These are phyloP conservation scores for Xenops minutus DNA, from an alignment of 2,797 vertebrate genomes.

Conservation along the genomic window DNA sequence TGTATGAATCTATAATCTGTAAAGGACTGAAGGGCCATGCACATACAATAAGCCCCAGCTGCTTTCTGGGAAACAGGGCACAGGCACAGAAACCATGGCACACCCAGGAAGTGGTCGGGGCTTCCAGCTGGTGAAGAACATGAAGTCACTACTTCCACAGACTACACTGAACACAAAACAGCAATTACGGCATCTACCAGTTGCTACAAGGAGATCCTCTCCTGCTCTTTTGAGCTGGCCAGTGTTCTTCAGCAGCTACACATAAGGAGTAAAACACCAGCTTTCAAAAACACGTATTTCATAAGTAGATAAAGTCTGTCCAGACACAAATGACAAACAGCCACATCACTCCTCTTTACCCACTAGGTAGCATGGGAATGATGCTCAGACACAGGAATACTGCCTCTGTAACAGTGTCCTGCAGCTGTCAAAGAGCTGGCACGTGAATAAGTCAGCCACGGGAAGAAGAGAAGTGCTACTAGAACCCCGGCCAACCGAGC, in stretches of 20 bases:
- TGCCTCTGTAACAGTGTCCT: conserved; percentile 18
- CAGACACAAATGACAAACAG: conserved; percentile 9
- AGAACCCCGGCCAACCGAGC: not conserved
- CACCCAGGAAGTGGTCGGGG: not conserved
- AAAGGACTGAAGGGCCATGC: not conserved
- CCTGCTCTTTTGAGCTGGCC: not conserved
- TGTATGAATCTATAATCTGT: not conserved
- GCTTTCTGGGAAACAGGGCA: not conserved
- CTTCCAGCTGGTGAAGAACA: not conserved
- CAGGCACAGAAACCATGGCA: not conserved
- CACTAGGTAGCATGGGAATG: conserved; percentile 41
- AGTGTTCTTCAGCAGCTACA: not conserved
- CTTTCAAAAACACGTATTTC: not conserved
- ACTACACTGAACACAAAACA: not conserved
- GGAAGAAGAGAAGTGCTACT: not conserved
- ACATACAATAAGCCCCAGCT: not conserved
- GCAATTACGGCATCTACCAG: not conserved
- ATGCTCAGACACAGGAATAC: not conserved
- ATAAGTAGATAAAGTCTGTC: not conserved
- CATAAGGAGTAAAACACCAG: not conserved
- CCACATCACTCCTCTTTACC: not conserved
- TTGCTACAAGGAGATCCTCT: not conserved
- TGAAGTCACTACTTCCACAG: not conserved
- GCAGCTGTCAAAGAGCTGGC: conserved; percentile 46
- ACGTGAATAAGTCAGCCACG: not conserved